Evolutionary conservation across 2,797 vertebrate species (phyloP).

Genomic region (Pempheris klunzingeri): DNA sequence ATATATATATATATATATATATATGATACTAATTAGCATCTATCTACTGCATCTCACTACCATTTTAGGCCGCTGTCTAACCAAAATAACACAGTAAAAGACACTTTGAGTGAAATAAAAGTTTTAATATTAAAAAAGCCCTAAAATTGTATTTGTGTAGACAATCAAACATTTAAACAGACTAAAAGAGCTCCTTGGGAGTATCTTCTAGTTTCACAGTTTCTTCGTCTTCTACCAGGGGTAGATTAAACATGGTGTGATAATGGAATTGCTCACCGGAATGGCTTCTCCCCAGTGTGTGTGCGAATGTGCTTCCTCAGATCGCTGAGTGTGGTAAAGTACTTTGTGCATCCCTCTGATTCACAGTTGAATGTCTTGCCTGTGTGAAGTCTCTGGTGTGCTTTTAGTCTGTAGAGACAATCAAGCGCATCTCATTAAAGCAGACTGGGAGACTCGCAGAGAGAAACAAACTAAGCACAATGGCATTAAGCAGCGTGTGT

Average conservation of each 20-base stretch:
- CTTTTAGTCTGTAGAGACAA: constrained; percentile 91
- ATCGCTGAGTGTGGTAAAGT: constrained; percentile 99
- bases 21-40: no score
- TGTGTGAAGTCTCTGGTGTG: constrained; percentile 99
- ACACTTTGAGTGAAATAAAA: not conserved
- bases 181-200: not conserved
- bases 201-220: constrained; percentile 2
- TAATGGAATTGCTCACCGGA: constrained; percentile 87
- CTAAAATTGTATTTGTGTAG: not conserved
- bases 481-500: not conserved
- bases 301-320: constrained; percentile 99
- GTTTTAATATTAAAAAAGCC: not conserved
- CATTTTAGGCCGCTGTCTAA: not conserved
- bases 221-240: constrained; percentile 9
- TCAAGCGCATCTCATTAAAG: constrained; percentile 44
- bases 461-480: constrained; percentile 14
- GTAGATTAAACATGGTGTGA: constrained; percentile 25
- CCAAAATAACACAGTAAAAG: not conserved
- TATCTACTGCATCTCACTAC: not conserved
- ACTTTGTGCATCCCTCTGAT: constrained; percentile 99
- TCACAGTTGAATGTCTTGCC: constrained; percentile 99
- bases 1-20: no score
- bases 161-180: constrained; percentile 17
- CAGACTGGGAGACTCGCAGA: constrained; percentile 16
- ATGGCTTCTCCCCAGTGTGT: constrained; percentile 99